Percentiles rank a stretch among this genome's conserved stretches.
phyloP scores from a whole-genome alignment of 1,140 invertebrate species.

The Paraescarpia echinospica region DNA sequence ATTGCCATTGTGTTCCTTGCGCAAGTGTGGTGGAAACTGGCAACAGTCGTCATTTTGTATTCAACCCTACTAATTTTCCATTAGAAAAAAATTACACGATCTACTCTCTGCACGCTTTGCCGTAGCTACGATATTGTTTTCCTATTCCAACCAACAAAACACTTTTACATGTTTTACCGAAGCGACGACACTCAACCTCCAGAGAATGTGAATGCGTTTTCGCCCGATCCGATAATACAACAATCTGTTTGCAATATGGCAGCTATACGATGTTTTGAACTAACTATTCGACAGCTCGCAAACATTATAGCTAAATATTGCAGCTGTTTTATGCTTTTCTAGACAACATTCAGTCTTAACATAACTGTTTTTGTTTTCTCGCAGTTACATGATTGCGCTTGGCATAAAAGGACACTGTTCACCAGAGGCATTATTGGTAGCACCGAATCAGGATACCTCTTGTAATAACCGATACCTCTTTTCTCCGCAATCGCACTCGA shows the following conservation, averaged over 20 bases:
- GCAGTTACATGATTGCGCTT: background rate
- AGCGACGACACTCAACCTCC: background rate
- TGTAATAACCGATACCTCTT: background rate
- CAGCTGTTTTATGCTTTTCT: background rate
- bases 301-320: background rate
- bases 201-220: no score
- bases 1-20: no score
- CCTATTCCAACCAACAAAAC: background rate
- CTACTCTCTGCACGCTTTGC: no score
- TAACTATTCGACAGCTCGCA: background rate
- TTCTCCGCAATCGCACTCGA: background rate
- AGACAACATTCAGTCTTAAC: background rate
- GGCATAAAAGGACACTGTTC: background rate
- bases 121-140: background rate
- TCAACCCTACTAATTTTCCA: background rate
- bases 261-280: no score
- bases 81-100: no score
- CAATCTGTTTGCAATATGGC: no score
- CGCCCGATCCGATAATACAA: no score
- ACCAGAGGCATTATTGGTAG: background rate
- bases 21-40: no score
- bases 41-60: background rate
- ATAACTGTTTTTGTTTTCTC: background rate
- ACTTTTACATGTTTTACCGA: background rate
- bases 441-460: background rate